These are phyloP conservation scores for Phyto melanocephala DNA, from an alignment of 2,888 invertebrate species.

Conservation along the genomic window DNA sequence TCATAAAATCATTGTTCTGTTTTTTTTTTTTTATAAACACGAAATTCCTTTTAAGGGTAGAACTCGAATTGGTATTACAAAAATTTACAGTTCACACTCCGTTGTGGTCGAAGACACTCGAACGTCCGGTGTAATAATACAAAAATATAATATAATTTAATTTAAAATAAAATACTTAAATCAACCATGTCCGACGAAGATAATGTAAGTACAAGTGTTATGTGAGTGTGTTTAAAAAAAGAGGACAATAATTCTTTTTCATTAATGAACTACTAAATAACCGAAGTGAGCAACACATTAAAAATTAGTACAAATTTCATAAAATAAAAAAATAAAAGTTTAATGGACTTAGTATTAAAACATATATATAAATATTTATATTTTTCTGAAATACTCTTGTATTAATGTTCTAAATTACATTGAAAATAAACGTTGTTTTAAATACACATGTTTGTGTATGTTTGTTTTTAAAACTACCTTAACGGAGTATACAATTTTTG, in stretches of 20 bases:
- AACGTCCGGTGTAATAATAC: background rate
- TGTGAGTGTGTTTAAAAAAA: too few relatives aligned
- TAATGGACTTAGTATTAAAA: background rate
- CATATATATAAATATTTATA: background rate
- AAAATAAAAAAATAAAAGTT: background rate
- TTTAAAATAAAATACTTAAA: background rate
- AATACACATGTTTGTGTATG: too few relatives aligned
- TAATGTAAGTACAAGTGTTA: conserved; percentile 23
- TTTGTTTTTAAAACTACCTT: background rate
- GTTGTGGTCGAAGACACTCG: conserved; percentile 26
- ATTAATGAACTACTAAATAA: too few relatives aligned
- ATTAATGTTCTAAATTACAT: too few relatives aligned
- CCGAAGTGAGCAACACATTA: too few relatives aligned
- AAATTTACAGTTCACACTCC: conserved; percentile 16
- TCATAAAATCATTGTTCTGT: conserved; percentile 43
- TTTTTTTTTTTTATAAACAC: conserved; percentile 13
- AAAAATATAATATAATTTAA: background rate
- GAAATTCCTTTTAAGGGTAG: background rate
- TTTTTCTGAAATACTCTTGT: too few relatives aligned
- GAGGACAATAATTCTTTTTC: too few relatives aligned
- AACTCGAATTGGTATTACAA: background rate
- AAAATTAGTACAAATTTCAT: background rate
- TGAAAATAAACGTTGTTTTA: too few relatives aligned
- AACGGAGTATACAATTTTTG: background rate
- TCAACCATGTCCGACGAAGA: conserved; percentile 49